Evolutionary conservation across 2,113 vertebrate species (phyloP).

Genomic region (Epinephelus fuscoguttatus): DNA sequence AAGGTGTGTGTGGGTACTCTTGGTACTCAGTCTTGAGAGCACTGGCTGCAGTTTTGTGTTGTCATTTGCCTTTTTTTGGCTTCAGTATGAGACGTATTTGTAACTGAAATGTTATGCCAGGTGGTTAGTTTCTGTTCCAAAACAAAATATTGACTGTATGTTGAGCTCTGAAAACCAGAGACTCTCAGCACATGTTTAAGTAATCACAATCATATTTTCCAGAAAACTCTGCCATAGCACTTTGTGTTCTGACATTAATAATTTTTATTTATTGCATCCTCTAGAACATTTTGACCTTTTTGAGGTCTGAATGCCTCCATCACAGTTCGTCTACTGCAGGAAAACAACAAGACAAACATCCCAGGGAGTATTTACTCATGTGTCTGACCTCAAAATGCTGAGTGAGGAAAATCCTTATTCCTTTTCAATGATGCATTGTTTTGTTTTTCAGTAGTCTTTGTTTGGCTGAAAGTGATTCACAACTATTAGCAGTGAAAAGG

Average conservation of each 20-base stretch:
- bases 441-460: background rate
- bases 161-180: background rate
- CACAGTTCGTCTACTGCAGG: background rate
- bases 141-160: background rate
- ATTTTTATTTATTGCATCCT: background rate
- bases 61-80: background rate
- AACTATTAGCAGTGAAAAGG: slow-evolving; percentile 31
- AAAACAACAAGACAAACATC: background rate
- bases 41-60: background rate
- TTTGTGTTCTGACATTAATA: background rate
- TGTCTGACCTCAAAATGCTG: background rate
- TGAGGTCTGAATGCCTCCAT: background rate
- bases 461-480: slow-evolving; percentile 15
- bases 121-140: slow-evolving; percentile 4
- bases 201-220: background rate
- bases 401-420: background rate
- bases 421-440: slow-evolving; percentile 36
- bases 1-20: background rate
- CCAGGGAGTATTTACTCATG: background rate
- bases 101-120: slow-evolving; percentile 4
- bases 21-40: background rate
- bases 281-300: too few species aligned
- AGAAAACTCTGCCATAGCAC: background rate
- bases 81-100: background rate
- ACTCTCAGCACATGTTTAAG: slow-evolving; percentile 1